A percentile compares a stretch with the other conserved stretches of the same genome.
These are phyloP conservation scores for Ptychoptera albimana DNA, from an alignment of 2,888 invertebrate genomes.

Conservation along the genomic window DNA sequence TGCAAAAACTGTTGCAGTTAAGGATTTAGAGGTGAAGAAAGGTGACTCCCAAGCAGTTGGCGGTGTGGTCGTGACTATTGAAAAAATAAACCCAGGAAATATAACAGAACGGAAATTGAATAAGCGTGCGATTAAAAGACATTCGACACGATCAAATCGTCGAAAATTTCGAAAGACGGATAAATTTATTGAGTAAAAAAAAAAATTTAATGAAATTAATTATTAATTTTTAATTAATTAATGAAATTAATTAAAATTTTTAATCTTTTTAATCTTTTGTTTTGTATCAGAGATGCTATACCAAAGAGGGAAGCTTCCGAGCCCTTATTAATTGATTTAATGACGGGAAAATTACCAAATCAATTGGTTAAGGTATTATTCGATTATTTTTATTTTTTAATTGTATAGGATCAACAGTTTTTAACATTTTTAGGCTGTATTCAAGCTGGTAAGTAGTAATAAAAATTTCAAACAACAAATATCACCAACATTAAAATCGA, in stretches of 20 bases:
- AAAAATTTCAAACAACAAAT: constrained; percentile 16
- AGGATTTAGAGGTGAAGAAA: too few species aligned
- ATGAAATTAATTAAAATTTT: too few species aligned
- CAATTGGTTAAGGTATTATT: constrained; percentile 13
- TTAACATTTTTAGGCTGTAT: constrained; percentile 17
- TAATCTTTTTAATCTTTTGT: too few species aligned
- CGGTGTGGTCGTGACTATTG: too few species aligned
- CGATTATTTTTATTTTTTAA: not conserved
- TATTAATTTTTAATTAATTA: not conserved
- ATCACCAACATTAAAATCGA: constrained; percentile 14
- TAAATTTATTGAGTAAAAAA: constrained; percentile 7
- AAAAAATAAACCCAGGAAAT: too few species aligned
- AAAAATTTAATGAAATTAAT: too few species aligned
- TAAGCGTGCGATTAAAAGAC: too few species aligned
- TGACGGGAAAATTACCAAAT: constrained; percentile 19
- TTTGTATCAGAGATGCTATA: not conserved
- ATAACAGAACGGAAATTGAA: too few species aligned
- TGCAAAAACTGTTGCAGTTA: too few species aligned
- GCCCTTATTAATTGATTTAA: constrained; percentile 14
- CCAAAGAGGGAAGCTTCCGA: too few species aligned
- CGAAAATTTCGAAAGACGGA: constrained; percentile 5
- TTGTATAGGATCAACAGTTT: too few species aligned
- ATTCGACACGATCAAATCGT: not conserved
- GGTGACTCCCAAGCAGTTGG: too few species aligned
- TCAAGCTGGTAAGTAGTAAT: constrained; percentile 17